A percentile compares a stretch with the other conserved stretches of the same genome.
Evolutionary conservation across 1,140 invertebrate species (phyloP).

Genomic region (Pseudomyrmex flavicornis): DNA sequence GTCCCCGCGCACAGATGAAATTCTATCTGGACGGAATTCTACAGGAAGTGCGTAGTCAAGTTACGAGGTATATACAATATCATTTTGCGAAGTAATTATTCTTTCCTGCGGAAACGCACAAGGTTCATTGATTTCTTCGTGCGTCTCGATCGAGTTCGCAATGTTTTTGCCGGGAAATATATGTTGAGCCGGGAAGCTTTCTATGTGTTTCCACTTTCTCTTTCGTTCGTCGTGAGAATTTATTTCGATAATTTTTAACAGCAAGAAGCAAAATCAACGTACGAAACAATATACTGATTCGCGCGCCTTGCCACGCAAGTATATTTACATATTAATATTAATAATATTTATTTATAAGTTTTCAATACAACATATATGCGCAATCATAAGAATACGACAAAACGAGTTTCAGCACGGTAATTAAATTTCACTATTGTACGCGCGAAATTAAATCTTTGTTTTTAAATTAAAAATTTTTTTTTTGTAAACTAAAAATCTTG

Average conservation of each 20-base stretch:
- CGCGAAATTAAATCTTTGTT: too few relatives aligned
- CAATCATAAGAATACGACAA: too few relatives aligned
- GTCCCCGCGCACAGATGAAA: slow-evolving; percentile 18
- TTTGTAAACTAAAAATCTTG: too few relatives aligned
- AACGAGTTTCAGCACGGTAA: too few relatives aligned
- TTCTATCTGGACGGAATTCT: slow-evolving; percentile 7
- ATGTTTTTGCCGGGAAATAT: neutral
- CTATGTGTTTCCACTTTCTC: neutral
- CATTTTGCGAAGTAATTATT: slow-evolving; percentile 13
- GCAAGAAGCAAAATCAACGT: neutral
- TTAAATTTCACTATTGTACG: too few relatives aligned
- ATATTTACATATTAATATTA: too few relatives aligned
- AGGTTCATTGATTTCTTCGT: neutral
- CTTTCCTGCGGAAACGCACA: neutral
- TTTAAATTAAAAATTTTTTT: too few relatives aligned
- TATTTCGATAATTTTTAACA: neutral
- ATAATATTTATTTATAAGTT: too few relatives aligned
- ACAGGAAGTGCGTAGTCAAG: neutral
- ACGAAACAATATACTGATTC: too few relatives aligned
- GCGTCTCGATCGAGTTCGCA: neutral
- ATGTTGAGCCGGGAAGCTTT: neutral
- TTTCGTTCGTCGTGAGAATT: neutral
- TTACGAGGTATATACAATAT: neutral
- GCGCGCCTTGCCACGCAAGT: too few relatives aligned
- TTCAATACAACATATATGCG: too few relatives aligned